phyloP scores from a whole-genome alignment of 2,888 invertebrate genomes.

The Trilocha varians region DNA sequence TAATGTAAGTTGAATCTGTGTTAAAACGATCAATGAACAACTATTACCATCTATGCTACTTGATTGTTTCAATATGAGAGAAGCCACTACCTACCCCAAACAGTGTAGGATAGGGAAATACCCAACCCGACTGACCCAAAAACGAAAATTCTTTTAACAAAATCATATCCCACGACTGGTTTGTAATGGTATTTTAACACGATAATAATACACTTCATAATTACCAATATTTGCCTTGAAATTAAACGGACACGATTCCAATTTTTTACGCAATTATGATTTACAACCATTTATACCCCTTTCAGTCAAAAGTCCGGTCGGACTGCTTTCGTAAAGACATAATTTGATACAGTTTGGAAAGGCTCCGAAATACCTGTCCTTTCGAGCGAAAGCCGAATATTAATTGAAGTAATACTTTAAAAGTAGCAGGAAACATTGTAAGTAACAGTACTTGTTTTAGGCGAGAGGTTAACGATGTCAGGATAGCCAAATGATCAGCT shows the following conservation, averaged over 20 bases:
- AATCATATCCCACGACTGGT: too few relatives aligned
- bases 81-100: too few relatives aligned
- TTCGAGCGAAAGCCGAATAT: not conserved
- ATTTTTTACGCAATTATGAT: not conserved
- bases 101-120: too few relatives aligned
- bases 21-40: too few relatives aligned
- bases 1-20: too few relatives aligned
- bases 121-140: too few relatives aligned
- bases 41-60: too few relatives aligned
- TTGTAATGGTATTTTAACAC: not conserved
- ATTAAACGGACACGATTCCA: not conserved
- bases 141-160: too few relatives aligned
- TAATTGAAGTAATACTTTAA: not conserved
- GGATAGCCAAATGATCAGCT: not conserved
- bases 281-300: not conserved
- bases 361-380: conserved; percentile 9
- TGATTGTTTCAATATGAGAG: too few relatives aligned
- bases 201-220: not conserved
- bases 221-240: not conserved
- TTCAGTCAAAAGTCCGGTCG: conserved; percentile 17
- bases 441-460: too few relatives aligned
- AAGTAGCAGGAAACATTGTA: not conserved
- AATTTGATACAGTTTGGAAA: conserved; percentile 42
- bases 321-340: conserved; percentile 30
- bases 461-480: too few relatives aligned